Evolutionary conservation across 2,888 invertebrate species (phyloP).

Genomic region (Lagria hirta): DNA sequence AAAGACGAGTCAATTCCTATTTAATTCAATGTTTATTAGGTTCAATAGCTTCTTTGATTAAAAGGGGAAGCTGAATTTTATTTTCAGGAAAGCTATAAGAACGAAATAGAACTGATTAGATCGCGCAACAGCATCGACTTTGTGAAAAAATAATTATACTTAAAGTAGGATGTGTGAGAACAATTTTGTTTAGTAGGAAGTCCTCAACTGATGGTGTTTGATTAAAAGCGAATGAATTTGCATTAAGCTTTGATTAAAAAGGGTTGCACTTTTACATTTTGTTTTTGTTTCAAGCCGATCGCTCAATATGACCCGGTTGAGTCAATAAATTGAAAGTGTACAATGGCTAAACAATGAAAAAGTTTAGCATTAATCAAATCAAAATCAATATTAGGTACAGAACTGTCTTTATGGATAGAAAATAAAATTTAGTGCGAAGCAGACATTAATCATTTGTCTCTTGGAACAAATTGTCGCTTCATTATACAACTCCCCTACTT

Average conservation of each 20-base stretch:
- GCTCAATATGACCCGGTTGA: slow-evolving; percentile 17
- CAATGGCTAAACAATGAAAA: slow-evolving; percentile 19
- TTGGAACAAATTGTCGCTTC: slow-evolving; percentile 31
- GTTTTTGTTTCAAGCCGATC: slow-evolving; percentile 16
- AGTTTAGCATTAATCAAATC: slow-evolving; percentile 14
- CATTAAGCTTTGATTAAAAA: slow-evolving; percentile 26
- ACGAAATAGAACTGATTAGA: slow-evolving; percentile 28
- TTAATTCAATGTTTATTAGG: slow-evolving; percentile 47
- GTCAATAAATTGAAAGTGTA: slow-evolving; percentile 24
- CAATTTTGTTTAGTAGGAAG: slow-evolving; percentile 11
- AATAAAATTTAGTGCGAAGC: slow-evolving; percentile 14
- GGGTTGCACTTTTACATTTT: slow-evolving; percentile 11
- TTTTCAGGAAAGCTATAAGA: slow-evolving; percentile 33
- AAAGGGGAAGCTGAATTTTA: slow-evolving; percentile 43
- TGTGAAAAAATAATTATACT: slow-evolving; percentile 21
- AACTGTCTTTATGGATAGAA: slow-evolving; percentile 5
- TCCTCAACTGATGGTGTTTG: slow-evolving; percentile 7
- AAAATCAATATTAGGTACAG: slow-evolving; percentile 22
- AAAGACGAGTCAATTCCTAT: slow-evolving; percentile 41
- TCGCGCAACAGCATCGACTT: slow-evolving; percentile 18
- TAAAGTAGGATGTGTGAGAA: not conserved
- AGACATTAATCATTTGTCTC: slow-evolving; percentile 27
- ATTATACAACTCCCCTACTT: slow-evolving; percentile 31
- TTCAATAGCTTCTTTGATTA: slow-evolving; percentile 46
- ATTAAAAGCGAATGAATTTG: slow-evolving; percentile 19